phyloP scores from a whole-genome alignment of 1,140 invertebrate genomes.

The Pseudomyrmex dendroicus region DNA sequence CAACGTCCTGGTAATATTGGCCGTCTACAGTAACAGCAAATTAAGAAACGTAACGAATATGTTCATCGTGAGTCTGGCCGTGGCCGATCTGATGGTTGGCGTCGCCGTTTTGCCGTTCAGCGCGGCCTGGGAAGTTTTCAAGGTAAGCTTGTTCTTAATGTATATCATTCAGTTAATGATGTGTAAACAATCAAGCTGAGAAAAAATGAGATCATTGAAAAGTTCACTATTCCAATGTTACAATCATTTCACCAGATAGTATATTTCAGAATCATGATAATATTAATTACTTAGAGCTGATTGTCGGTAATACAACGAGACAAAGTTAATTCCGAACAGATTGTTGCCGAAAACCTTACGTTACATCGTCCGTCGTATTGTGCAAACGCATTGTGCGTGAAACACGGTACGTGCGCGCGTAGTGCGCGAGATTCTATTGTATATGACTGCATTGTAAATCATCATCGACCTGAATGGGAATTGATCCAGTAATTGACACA shows the following conservation, averaged over 20 bases:
- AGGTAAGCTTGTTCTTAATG: constrained; percentile 83
- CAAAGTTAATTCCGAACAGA: constrained; percentile 68
- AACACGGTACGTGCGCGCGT: not conserved
- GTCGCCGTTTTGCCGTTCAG: constrained; percentile 96
- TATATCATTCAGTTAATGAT: too few species aligned
- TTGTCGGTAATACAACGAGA: constrained; percentile 18
- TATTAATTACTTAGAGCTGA: constrained; percentile 63
- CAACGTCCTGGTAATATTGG: constrained; percentile 96
- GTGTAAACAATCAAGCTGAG: not conserved
- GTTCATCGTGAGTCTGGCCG: constrained; percentile 97
- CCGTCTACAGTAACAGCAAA: constrained; percentile 94
- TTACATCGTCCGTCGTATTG: constrained; percentile 33
- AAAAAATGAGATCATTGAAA: too few species aligned
- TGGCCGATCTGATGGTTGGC: constrained; percentile 96
- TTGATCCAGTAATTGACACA: constrained; percentile 36
- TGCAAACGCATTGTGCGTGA: constrained; percentile 17
- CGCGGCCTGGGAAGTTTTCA: constrained; percentile 94
- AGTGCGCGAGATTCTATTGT: constrained; percentile 31
- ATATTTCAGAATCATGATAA: not conserved
- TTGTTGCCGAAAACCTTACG: constrained; percentile 54
- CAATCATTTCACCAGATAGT: too few species aligned
- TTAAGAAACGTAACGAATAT: constrained; percentile 97
- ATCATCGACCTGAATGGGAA: constrained; percentile 32
- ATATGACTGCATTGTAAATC: constrained; percentile 37
- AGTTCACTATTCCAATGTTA: too few species aligned